A percentile compares a stretch with the other conserved stretches of the same genome.
Evolutionary conservation across 2,113 vertebrate species (phyloP).

Genomic region (Willisornis vidua): DNA sequence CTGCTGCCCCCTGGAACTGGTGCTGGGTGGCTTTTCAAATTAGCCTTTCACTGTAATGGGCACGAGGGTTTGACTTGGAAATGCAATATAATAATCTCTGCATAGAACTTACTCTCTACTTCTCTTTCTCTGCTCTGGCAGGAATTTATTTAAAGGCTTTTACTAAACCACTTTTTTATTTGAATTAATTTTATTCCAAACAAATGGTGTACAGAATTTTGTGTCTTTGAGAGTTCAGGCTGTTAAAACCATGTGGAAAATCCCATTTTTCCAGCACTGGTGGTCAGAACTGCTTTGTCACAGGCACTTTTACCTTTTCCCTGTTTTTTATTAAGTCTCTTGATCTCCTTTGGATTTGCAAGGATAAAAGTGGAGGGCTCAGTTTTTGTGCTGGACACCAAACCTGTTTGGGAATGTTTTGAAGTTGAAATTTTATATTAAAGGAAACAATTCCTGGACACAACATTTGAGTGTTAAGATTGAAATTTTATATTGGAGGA

Average conservation of each 20-base stretch:
- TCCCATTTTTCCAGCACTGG: neutral
- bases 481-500: neutral
- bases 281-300: neutral
- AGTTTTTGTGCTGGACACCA: neutral
- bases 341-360: neutral
- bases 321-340: neutral
- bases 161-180: neutral
- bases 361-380: neutral
- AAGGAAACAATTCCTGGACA: neutral
- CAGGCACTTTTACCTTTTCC: neutral
- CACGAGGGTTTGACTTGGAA: neutral
- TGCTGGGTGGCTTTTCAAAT: neutral
- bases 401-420: neutral
- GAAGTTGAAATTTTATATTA: neutral
- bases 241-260: neutral
- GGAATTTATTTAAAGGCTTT: neutral
- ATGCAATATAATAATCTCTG: neutral
- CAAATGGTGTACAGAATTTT: neutral
- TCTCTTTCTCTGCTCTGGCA: neutral
- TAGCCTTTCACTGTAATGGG: neutral
- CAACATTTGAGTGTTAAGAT: neutral
- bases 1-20: rapidly evolving
- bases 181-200: neutral
- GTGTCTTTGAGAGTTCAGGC: neutral
- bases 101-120: rapidly evolving